These are phyloP conservation scores for Graphium colonna DNA, from an alignment of 2,888 invertebrate species.

Conservation along the genomic window DNA sequence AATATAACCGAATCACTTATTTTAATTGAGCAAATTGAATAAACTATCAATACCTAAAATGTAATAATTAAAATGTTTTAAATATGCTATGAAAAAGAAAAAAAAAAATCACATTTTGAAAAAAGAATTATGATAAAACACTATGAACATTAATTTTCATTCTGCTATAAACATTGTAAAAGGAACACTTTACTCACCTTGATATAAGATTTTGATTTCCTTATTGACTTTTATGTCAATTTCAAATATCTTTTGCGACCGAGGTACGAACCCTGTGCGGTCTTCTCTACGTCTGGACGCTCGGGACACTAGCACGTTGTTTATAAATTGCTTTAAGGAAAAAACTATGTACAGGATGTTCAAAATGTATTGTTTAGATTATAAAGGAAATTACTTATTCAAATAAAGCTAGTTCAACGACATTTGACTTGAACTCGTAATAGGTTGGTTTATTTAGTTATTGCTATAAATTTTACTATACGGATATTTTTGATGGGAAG, in stretches of 20 bases:
- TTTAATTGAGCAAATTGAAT: too few species aligned
- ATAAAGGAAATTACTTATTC: not conserved
- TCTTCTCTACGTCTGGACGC: constrained; percentile 51
- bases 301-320: constrained; percentile 32
- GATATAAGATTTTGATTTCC: constrained; percentile 12
- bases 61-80: too few species aligned
- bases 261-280: constrained; percentile 37
- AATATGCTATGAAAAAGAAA: too few species aligned
- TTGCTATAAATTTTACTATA: not conserved
- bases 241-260: not conserved
- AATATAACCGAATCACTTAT: too few species aligned
- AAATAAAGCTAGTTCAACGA: constrained; percentile 1
- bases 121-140: too few species aligned
- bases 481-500: too few species aligned
- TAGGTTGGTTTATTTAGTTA: not conserved
- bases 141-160: too few species aligned
- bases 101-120: too few species aligned
- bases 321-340: constrained; percentile 60
- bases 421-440: not conserved
- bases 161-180: not conserved
- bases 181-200: constrained; percentile 19
- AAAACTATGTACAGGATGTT: constrained; percentile 49
- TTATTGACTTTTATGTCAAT: constrained; percentile 24
- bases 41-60: too few species aligned
- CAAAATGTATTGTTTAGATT: not conserved